Conservation (phyloP, 2,113 vertebrate genomes). For the Pristiophorus japonicus region DNA sequence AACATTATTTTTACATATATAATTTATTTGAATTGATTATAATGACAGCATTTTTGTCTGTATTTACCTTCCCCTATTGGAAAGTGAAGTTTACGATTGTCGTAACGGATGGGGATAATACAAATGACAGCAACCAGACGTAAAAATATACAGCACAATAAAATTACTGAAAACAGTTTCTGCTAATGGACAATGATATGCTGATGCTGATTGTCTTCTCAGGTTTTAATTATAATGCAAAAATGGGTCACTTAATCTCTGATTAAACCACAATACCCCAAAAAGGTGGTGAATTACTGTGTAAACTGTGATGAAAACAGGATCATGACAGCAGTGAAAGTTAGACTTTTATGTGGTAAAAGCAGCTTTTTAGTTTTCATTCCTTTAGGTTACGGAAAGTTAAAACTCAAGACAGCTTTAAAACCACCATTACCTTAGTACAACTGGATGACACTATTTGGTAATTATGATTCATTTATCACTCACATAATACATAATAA, state of each 20-base stretch:
- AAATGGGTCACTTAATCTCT: slow-evolving; percentile 60
- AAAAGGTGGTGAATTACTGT: slow-evolving; percentile 38
- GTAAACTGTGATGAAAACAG: slow-evolving; percentile 31
- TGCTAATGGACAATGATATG: not conserved
- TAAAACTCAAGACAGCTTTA: slow-evolving; percentile 48
- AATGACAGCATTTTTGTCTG: not conserved
- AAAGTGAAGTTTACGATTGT: not conserved
- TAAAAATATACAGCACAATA: not conserved
- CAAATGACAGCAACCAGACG: not conserved
- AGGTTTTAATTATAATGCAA: not conserved
- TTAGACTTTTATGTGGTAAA: slow-evolving; percentile 67
- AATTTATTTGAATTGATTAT: not conserved
- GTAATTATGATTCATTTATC: not conserved
- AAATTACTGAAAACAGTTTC: not conserved
- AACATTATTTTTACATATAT: not conserved
- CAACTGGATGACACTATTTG: not conserved
- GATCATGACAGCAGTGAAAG: slow-evolving; percentile 59
- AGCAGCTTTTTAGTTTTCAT: slow-evolving; percentile 63
- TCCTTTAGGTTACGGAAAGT: slow-evolving; percentile 63
- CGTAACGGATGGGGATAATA: not conserved
- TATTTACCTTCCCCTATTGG: not conserved
- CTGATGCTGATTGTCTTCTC: not conserved
- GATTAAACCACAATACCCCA: slow-evolving; percentile 66
- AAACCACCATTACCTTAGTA: slow-evolving; percentile 39
- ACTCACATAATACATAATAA: too few relatives aligned